A percentile compares a stretch with the other conserved stretches of the same genome.
Evolutionary conservation across 2,797 vertebrate genomes (phyloP).

Genomic region (Lindbergichthys nudifrons): DNA sequence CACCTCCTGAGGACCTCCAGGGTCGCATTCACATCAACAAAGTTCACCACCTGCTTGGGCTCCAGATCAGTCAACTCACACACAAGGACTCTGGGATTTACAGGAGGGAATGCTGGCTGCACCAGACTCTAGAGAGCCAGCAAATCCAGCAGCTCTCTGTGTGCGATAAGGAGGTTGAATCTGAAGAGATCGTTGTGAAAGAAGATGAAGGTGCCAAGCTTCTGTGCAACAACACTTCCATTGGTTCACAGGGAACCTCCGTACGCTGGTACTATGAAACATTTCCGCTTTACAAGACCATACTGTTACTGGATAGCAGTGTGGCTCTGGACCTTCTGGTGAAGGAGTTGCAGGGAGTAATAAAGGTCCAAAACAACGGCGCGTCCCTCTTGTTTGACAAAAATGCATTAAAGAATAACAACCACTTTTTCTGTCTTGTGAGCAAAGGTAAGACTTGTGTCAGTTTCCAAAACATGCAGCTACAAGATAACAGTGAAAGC

Average conservation of each 20-base stretch:
- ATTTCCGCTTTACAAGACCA: conserved; percentile 20
- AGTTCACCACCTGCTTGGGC: conserved; percentile 49
- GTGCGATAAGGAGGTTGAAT: conserved; percentile 64
- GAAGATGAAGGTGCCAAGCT: conserved; percentile 50
- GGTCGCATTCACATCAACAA: conserved; percentile 60
- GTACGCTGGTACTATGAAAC: conserved; percentile 81
- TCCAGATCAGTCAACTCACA: conserved; percentile 71
- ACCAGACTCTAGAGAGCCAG: conserved; percentile 39
- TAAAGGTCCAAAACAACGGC: conserved; percentile 67
- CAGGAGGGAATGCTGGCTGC: conserved; percentile 79
- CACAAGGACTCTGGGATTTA: conserved; percentile 77
- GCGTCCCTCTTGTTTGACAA: conserved; percentile 53
- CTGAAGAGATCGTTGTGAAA: conserved; percentile 51
- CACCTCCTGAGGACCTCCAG: conserved; percentile 54
- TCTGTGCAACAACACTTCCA: conserved; percentile 57
- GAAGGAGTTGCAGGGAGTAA: conserved; percentile 38
- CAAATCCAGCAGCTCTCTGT: conserved; percentile 64
- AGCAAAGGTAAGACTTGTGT: conserved; percentile 66
- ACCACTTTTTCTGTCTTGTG: conserved; percentile 74
- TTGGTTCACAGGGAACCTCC: conserved; percentile 30
- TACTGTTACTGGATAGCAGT: conserved; percentile 75
- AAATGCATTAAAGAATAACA: conserved; percentile 37
- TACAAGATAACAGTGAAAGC: conserved; percentile 38
- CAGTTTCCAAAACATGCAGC: conserved; percentile 70
- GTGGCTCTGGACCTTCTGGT: conserved; percentile 64